Evolutionary conservation across 2,888 invertebrate genomes (phyloP).

Genomic region (Tanypteryx hageni): DNA sequence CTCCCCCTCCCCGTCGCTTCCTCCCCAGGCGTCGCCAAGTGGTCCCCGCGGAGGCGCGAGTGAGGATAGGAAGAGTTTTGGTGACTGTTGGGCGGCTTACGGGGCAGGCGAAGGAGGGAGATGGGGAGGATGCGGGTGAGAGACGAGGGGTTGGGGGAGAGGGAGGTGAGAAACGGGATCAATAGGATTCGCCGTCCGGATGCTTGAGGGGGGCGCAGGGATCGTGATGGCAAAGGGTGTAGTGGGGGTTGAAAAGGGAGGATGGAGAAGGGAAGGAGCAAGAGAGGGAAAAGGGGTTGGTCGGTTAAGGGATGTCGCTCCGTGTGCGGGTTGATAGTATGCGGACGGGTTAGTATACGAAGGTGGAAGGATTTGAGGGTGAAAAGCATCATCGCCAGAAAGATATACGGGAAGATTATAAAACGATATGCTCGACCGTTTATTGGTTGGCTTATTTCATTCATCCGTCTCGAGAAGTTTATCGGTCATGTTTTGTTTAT

Average conservation of each 20-base stretch:
- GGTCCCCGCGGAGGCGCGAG: slow-evolving; percentile 33
- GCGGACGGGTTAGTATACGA: neutral
- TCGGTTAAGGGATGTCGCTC: neutral
- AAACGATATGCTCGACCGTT: too few relatives aligned
- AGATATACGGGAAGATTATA: neutral
- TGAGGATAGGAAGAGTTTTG: neutral
- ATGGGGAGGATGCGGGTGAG: neutral
- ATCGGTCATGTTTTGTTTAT: too few relatives aligned
- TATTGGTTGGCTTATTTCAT: too few relatives aligned
- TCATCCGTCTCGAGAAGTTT: too few relatives aligned
- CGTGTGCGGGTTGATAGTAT: neutral
- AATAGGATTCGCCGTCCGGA: slow-evolving; percentile 53
- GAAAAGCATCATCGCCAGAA: neutral
- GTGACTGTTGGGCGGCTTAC: neutral
- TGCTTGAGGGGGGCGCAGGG: slow-evolving; percentile 43
- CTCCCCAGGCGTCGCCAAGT: neutral
- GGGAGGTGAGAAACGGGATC: slow-evolving; percentile 21
- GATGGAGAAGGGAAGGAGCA: neutral
- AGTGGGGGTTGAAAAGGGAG: neutral
- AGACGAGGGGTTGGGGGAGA: neutral
- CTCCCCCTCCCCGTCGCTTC: neutral
- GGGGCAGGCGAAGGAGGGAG: neutral
- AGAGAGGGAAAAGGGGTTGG: neutral
- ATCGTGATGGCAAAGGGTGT: slow-evolving; percentile 44
- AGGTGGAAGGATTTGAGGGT: neutral